Evolutionary conservation across 2,113 vertebrate genomes (phyloP), one percentile per base, ranked within the genome.

Genomic region (Xerus inauris): DNA sequence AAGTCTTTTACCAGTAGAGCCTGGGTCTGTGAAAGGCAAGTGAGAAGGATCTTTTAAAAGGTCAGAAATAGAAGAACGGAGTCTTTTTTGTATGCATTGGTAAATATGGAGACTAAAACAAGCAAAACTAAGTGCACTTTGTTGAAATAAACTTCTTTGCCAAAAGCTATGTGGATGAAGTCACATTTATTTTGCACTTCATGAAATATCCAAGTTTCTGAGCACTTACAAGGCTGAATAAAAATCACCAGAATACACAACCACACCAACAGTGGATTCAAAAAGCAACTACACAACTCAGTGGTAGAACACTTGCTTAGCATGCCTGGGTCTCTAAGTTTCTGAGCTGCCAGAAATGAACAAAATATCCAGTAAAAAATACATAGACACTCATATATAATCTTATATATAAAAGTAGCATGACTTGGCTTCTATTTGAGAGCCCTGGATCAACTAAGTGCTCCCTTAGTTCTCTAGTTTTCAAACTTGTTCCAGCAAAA

Each of bases 11-110:
- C n/a, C 42, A 67, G 77, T 51, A 73, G 64, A 97, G 82, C n/a
- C 17, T 89, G 65, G 14, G 65, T 97, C 97, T 94, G 59, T 89
- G 95, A 97, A 98, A 97, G 87, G 88, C 62, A 94, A 90, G 65
- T 73, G 1, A 28, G 81, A 82, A 96, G 54, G 40, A 47, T 75
- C 42, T 94, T 80, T 76, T 13, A 49, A 38, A 96, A 92, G 40
- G 57, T 47, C 30, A 89, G 42, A 51, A 86, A 51, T 49, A 26
- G 40, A 76, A 82, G 49, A 88, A 80, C 64, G 67, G 62, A 64
- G 49, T 95, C 32, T 32, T 38, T 87, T 94, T 57, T 54, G 64
- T 69, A 75, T 47, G 51, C 47, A 54, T 19, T 47, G 9, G 14
- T 51, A 64, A 89, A 40, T 45, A 51, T 73, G 71, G 71, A 88